phyloP scores from a whole-genome alignment of 2,888 invertebrate genomes.

The Agrochola circellaris region DNA sequence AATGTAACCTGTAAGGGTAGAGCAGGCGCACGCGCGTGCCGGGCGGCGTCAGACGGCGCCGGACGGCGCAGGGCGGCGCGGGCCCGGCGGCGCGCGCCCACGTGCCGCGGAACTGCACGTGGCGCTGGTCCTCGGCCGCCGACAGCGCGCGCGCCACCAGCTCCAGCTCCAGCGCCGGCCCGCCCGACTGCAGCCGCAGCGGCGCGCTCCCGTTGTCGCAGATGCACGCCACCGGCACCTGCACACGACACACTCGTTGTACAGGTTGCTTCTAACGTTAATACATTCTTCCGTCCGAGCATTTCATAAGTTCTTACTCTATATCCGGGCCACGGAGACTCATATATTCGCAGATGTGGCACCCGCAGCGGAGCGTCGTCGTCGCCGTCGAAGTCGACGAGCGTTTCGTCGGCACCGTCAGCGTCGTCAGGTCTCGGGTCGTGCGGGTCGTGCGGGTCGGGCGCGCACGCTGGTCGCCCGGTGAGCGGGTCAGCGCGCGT shows the following conservation, averaged over 20 bases:
- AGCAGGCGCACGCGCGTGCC: slow-evolving; percentile 80
- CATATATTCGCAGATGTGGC: slow-evolving; percentile 91
- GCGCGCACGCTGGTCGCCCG: slow-evolving; percentile 89
- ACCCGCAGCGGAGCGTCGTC: slow-evolving; percentile 85
- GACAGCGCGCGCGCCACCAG: slow-evolving; percentile 94
- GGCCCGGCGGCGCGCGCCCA: slow-evolving; percentile 76
- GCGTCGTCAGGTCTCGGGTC: slow-evolving; percentile 66
- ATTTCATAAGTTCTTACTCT: slow-evolving; percentile 77
- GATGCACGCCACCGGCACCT: slow-evolving; percentile 94
- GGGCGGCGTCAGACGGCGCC: slow-evolving; percentile 76
- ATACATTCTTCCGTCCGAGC: slow-evolving; percentile 1
- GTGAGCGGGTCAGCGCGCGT: slow-evolving; percentile 94
- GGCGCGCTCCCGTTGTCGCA: slow-evolving; percentile 93
- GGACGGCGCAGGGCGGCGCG: slow-evolving; percentile 71
- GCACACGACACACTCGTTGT: not conserved
- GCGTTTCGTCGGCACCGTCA: slow-evolving; percentile 61
- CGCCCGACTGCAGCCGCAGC: slow-evolving; percentile 74
- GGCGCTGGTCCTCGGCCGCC: slow-evolving; percentile 95
- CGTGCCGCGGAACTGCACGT: slow-evolving; percentile 94
- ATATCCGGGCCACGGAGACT: slow-evolving; percentile 93
- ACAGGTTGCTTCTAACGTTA: not conserved
- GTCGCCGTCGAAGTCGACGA: slow-evolving; percentile 72
- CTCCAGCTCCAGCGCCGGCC: slow-evolving; percentile 93
- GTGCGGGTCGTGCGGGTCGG: slow-evolving; percentile 71
- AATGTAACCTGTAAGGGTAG: slow-evolving; percentile 80